Percentiles rank a stretch among this genome's conserved stretches.
phyloP scores from a whole-genome alignment of 1,140 invertebrate genomes.

The Sarcophaga bullata region DNA sequence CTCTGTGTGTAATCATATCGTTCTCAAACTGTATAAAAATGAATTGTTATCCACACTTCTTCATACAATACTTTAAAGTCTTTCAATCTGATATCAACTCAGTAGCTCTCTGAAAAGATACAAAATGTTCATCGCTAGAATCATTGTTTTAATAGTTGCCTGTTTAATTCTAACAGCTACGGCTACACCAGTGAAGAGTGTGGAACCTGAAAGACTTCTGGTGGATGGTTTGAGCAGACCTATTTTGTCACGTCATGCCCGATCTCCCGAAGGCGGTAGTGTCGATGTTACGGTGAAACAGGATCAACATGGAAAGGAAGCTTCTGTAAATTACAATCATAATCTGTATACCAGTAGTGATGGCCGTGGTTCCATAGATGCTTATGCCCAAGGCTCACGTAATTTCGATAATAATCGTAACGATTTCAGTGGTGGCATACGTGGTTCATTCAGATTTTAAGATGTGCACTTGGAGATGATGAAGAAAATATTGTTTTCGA shows the following conservation, averaged over 20 bases:
- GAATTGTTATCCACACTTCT: too few species aligned
- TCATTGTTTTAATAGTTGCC: not conserved
- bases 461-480: not conserved
- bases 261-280: conserved; percentile 6
- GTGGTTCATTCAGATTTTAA: conserved; percentile 47
- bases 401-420: conserved; percentile 57
- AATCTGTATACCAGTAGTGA: conserved; percentile 42
- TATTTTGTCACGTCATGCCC: not conserved
- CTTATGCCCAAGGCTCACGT: conserved; percentile 55
- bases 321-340: not conserved
- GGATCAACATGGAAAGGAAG: not conserved
- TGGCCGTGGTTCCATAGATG: conserved; percentile 57
- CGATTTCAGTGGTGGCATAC: conserved; percentile 44
- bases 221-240: not conserved
- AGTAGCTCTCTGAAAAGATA: too few species aligned
- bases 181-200: not conserved
- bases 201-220: not conserved
- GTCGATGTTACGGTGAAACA: not conserved
- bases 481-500: not conserved
- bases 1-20: too few species aligned
- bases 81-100: too few species aligned
- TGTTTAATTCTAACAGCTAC: not conserved
- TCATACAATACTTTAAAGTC: too few species aligned
- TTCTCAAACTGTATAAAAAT: too few species aligned
- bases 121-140: not conserved